phyloP scores from a whole-genome alignment of 2,888 invertebrate genomes.

The Plagodis pulveraria region DNA sequence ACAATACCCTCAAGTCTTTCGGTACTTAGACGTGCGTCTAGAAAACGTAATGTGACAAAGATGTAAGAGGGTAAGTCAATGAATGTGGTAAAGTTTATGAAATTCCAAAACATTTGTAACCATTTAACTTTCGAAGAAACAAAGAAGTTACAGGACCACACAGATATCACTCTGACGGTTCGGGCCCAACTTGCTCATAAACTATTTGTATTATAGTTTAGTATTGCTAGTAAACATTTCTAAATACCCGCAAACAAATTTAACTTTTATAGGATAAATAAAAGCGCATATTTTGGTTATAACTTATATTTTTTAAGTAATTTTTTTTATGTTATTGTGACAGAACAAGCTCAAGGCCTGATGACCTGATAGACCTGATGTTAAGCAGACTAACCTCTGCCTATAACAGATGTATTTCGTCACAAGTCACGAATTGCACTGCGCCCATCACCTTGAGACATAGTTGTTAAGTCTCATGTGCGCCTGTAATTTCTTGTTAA shows the following conservation, averaged over 20 bases:
- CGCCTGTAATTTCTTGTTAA: no score
- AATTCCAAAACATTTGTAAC: constrained; percentile 22
- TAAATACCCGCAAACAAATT: not conserved
- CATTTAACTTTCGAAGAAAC: constrained; percentile 35
- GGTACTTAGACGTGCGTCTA: not conserved
- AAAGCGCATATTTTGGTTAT: not conserved
- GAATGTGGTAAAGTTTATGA: constrained; percentile 2
- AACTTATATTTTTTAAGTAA: no score
- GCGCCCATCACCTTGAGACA: no score
- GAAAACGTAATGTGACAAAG: not conserved
- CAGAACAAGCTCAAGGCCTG: no score
- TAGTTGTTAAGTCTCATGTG: no score
- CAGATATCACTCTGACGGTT: constrained; percentile 19
- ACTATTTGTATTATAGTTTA: constrained; percentile 7
- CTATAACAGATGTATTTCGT: no score
- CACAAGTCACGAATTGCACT: no score
- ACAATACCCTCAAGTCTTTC: not conserved
- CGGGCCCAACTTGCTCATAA: constrained; percentile 15
- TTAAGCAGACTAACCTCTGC: no score
- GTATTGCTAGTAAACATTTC: constrained; percentile 4
- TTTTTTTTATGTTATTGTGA: no score
- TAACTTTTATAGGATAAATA: not conserved
- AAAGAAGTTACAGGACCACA: constrained; percentile 36
- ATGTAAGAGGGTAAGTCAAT: not conserved
- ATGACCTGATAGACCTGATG: no score